Evolutionary conservation across 2,888 invertebrate species (phyloP).

Genomic region (Drosophila demipolita): DNA sequence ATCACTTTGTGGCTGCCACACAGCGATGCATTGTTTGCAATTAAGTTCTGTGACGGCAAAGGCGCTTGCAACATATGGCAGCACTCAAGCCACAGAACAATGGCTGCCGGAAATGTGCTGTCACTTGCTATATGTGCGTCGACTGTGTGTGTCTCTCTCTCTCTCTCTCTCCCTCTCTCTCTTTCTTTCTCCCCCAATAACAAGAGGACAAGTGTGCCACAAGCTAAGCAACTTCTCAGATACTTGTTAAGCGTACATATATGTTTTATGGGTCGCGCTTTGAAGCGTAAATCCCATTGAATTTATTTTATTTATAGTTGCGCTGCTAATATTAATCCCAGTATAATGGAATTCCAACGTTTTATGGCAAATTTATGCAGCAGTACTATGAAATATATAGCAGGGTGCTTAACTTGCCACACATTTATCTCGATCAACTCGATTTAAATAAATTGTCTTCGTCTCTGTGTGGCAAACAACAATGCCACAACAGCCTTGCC

Average conservation of each 20-base stretch:
- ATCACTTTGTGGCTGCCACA: slow-evolving; percentile 44
- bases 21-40: slow-evolving; percentile 64
- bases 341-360: slow-evolving; percentile 60
- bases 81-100: slow-evolving; percentile 69
- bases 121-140: slow-evolving; percentile 34
- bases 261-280: slow-evolving; percentile 27
- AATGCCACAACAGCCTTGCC: slow-evolving; percentile 1
- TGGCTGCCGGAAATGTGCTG: slow-evolving; percentile 64
- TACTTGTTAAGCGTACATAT: slow-evolving; percentile 3
- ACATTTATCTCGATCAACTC: slow-evolving; percentile 51
- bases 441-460: slow-evolving; percentile 68
- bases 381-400: slow-evolving; percentile 57
- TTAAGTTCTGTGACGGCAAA: slow-evolving; percentile 68
- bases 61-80: slow-evolving; percentile 62
- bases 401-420: slow-evolving; percentile 37
- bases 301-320: slow-evolving; percentile 70
- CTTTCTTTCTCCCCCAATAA: not conserved
- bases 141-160: not conserved
- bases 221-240: slow-evolving; percentile 15
- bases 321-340: slow-evolving; percentile 62
- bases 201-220: slow-evolving; percentile 27
- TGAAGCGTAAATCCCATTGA: slow-evolving; percentile 64
- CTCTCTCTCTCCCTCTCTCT: not conserved
- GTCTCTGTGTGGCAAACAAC: slow-evolving; percentile 18
- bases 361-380: slow-evolving; percentile 73